A percentile compares a stretch with the other conserved stretches of the same genome.
Conservation (phyloP, 1,140 invertebrate species). For the Nephotettix cincticeps region DNA sequence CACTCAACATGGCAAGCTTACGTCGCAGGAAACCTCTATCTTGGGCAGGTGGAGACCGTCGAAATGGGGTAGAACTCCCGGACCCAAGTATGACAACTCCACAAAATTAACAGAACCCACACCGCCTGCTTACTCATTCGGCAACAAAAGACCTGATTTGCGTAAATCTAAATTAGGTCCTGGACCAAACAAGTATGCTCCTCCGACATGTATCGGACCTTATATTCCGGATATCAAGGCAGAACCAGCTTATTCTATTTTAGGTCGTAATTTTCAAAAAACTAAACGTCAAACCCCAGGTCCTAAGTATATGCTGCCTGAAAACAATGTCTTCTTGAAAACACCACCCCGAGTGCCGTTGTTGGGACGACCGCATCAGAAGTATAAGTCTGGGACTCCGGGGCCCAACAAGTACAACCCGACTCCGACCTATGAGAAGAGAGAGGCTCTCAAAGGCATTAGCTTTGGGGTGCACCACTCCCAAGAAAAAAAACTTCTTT, state of each 20-base stretch:
- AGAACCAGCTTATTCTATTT: neutral
- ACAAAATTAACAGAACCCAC: neutral
- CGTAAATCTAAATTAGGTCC: neutral
- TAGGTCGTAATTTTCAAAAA: neutral
- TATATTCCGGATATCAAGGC: neutral
- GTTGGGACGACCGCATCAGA: neutral
- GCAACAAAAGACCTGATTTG: neutral
- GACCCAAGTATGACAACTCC: neutral
- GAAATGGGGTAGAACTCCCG: neutral
- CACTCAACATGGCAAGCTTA: neutral
- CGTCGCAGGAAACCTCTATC: neutral
- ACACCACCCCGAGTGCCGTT: neutral
- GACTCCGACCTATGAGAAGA: neutral
- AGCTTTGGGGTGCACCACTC: conserved; percentile 1
- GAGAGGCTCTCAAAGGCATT: neutral
- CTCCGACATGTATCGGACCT: neutral
- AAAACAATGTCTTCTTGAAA: conserved; percentile 2
- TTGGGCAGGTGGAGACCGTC: neutral
- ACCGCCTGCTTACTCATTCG: neutral
- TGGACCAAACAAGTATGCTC: conserved; percentile 1
- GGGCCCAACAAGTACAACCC: conserved; percentile 13
- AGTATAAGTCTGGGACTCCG: neutral
- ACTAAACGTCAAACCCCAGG: neutral
- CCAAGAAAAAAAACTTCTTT: neutral
- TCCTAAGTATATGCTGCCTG: conserved; percentile 7